Evolutionary conservation across 2,797 vertebrate species (phyloP), one percentile per base, ranked within the genome.

Genomic region (Triplophysa yarkandensis): DNA sequence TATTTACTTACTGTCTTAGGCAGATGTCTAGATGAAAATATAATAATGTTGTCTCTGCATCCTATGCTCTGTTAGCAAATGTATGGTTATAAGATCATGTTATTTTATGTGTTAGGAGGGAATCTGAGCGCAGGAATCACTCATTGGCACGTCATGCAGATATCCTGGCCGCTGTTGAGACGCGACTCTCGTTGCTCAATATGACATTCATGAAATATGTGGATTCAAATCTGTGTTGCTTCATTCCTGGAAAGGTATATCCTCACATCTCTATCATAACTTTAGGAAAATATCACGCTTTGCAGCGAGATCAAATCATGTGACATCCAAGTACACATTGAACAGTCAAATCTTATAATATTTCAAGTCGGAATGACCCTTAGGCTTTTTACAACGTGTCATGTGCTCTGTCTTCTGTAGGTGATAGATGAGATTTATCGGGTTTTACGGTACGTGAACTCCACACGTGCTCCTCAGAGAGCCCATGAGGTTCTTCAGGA

Each of bases 161-260:
- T 79, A 99, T 99, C 81, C 92, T 99, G 30, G 97, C 97, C 64
- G 97, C 97, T 1, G 97, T 99, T 82, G 97, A 99, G 86, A 99
- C 97, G 0, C 94, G 97, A 25, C 93, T 99, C 0, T 99, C 97
- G 10, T 88, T 99, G 76, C 92, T 99, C 85, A 99, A 98, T 84
- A 99, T 99, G 97, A 99, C 97, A 76, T 99, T 99, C 89, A 99
- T 99, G 97, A 99, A 99, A 88, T 99, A 99, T 72, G 97, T 99
- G 21, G 97, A 99, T 88, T 98, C 96, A 55, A 98, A 95, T 86
- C 96, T 99, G 77, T 99, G 97, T 87, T 99, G 97, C 92, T 99
- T 99, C 91, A 99, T 99, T 84, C 97, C 97, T 71, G 97, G 97
- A 88, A 99, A 98, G 96, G 97, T 99, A 81, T 36, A 0, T 44